Evolutionary conservation across 2,888 invertebrate genomes (phyloP).

Genomic region (Eupithecia subumbrata): DNA sequence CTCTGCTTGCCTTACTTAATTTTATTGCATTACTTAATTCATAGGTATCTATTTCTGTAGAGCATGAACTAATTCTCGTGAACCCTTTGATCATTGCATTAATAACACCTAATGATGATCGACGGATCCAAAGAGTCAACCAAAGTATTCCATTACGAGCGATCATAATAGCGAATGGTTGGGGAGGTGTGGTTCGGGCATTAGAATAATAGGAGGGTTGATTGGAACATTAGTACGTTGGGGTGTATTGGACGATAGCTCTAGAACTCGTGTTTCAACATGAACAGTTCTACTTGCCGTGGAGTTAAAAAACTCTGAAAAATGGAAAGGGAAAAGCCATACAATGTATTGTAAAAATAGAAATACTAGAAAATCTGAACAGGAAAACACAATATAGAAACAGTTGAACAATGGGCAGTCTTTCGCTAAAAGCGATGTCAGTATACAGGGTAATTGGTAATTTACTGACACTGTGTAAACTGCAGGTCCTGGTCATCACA

Average conservation of each 20-base stretch:
- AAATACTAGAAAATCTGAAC: background rate
- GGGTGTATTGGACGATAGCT: background rate
- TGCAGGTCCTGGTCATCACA: too few relatives aligned
- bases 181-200: conserved; percentile 23
- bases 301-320: background rate
- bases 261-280: background rate
- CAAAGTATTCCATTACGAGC: conserved; percentile 57
- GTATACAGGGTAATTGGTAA: too few relatives aligned
- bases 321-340: background rate
- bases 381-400: background rate
- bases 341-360: background rate
- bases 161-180: conserved; percentile 24
- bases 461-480: too few relatives aligned
- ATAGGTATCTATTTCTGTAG: background rate
- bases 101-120: conserved; percentile 64
- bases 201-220: background rate
- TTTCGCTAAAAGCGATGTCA: background rate
- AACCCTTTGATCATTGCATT: conserved; percentile 45
- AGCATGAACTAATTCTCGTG: background rate
- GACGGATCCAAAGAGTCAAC: conserved; percentile 58
- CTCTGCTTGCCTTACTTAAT: too few relatives aligned
- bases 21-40: too few relatives aligned
- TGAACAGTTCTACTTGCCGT: background rate
- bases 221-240: background rate
- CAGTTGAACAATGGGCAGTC: background rate